Evolutionary conservation across 2,113 vertebrate species (phyloP), one percentile per base, ranked within the genome.

Genomic region (Gavia stellata): DNA sequence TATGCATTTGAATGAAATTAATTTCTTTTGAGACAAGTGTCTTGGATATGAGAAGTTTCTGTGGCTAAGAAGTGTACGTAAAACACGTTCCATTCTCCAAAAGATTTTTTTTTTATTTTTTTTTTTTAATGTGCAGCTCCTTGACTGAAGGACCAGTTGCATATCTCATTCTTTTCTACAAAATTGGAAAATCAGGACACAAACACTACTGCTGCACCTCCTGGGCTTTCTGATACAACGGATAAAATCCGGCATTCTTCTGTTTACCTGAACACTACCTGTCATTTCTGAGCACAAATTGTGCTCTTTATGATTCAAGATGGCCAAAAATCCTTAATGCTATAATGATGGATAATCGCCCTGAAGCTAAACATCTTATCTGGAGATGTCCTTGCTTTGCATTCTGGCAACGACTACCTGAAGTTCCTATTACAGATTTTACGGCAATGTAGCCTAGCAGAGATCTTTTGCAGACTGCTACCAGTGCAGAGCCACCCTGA

Each of bases 201-300:
- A 59, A 65, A 34, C 66, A 33, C 25, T 45, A 14, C 1, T 66
- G 52, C 24, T 87, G 40, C 31, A 84, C 20, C 56, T 94, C 15
- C 53, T 45, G 6, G 23, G 24, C 31, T 78, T 93, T 65, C 73
- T 63, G n/a, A 75, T 26, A 31, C 11, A 74, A 42, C 3, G 18
- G 45, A 24, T 23, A 58, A 12, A 67, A 49, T 21, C 16, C 67
- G 73, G 72, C 12, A 34, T 10, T 33, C 19, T 72, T 20, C 17
- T n/a, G 14, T 74, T 82, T 53, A 82, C 36, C n/a, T 82, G 34
- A 83, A 75, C 4, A 29, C 29, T 50, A 14, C 44, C 63, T 63
- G 47, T 0, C 1, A 38, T 38, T 62, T 67, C 44, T 10, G 1
- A 79, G 25, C 7, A 59, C 8, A 68, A 80, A 67, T 0, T 40